These are phyloP conservation scores for Hylaea fasciaria DNA, from an alignment of 2,888 invertebrate species.

Conservation along the genomic window DNA sequence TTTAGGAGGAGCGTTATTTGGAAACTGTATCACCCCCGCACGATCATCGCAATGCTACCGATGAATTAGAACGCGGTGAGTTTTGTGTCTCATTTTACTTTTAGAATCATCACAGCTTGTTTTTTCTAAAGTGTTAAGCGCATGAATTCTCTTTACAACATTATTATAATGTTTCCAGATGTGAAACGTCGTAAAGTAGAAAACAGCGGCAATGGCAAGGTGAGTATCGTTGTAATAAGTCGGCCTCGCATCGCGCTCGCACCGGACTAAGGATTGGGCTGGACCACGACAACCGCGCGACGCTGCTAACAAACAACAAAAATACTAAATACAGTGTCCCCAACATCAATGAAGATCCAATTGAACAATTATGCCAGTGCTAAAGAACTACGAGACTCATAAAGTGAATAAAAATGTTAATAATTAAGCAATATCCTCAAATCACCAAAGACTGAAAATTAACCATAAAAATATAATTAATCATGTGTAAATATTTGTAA, in stretches of 20 bases:
- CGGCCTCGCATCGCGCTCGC: conserved; percentile 72
- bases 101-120: no score
- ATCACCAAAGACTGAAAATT: conserved; percentile 2
- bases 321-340: conserved; percentile 8
- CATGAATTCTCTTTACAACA: no score
- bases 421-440: conserved; percentile 6
- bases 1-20: conserved; percentile 79
- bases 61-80: conserved; percentile 79
- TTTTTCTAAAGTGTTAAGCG: no score
- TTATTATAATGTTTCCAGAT: conserved; percentile 79
- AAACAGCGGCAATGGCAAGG: conserved; percentile 90
- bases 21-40: conserved; percentile 79
- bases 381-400: conserved; percentile 32
- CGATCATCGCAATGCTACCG: conserved; percentile 82
- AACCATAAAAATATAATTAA: conserved; percentile 8
- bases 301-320: conserved; percentile 17
- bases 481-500: conserved; percentile 1
- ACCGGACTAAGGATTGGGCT: conserved; percentile 87
- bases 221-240: conserved; percentile 87
- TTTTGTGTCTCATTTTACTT: conserved; percentile 18
- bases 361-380: conserved; percentile 25
- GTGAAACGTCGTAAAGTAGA: conserved; percentile 94
- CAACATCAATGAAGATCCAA: conserved; percentile 6
- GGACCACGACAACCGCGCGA: conserved; percentile 61
- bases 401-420: conserved; percentile 22